These are phyloP conservation scores for Pecten maximus DNA, from an alignment of 2,888 invertebrate genomes.

Conservation along the genomic window DNA sequence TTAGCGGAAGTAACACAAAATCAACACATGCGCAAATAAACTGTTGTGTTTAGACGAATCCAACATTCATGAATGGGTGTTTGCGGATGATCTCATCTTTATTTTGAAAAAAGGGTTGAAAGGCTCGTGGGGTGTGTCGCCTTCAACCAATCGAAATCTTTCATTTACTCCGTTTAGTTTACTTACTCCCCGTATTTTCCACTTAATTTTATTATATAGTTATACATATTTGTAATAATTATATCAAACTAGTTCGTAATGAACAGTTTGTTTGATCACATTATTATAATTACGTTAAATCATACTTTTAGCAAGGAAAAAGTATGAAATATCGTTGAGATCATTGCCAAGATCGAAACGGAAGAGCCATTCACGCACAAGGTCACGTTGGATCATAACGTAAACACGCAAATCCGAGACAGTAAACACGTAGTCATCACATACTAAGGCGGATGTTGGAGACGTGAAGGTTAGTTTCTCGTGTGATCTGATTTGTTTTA, in stretches of 20 bases:
- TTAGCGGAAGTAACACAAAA: background rate
- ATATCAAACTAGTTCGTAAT: background rate
- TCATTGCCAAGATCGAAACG: background rate
- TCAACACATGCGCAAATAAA: background rate
- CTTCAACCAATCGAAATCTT: background rate
- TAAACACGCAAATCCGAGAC: background rate
- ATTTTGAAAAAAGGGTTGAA: background rate
- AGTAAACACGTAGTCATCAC: background rate
- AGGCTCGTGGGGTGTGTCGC: background rate
- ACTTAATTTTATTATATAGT: background rate
- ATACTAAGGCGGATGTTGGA: background rate
- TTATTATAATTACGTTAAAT: background rate
- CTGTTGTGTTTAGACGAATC: background rate
- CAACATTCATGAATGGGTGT: background rate
- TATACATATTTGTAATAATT: background rate
- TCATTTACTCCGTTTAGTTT: background rate
- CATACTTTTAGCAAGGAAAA: background rate
- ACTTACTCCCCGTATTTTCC: background rate
- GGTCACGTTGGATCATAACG: background rate
- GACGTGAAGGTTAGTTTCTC: background rate
- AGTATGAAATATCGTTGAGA: background rate
- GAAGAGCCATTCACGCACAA: background rate
- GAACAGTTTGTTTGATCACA: too few relatives aligned
- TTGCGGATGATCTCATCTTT: background rate
- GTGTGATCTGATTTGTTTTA: background rate